Percentiles rank a stretch among this genome's conserved stretches.
Evolutionary conservation across 2,888 invertebrate species (phyloP).

Genomic region (Aspidiotus rigidus): DNA sequence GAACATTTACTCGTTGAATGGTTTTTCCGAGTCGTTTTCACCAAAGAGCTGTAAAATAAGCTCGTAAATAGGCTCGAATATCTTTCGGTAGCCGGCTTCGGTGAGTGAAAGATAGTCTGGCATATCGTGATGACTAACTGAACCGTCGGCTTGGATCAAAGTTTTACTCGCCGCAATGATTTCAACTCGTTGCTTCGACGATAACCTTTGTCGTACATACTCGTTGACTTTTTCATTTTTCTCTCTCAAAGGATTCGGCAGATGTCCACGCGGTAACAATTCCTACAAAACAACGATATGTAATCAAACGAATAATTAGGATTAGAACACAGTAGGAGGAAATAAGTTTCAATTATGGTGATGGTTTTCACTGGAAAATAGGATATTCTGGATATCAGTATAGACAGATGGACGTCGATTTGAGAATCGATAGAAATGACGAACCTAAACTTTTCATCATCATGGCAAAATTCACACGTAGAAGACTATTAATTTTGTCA

Average conservation of each 20-base stretch:
- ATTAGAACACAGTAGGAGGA: too few relatives aligned
- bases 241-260: slow-evolving; percentile 69
- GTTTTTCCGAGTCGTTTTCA: slow-evolving; percentile 55
- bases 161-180: slow-evolving; percentile 34
- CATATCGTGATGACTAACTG: slow-evolving; percentile 83
- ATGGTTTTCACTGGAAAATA: too few relatives aligned
- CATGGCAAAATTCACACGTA: too few relatives aligned
- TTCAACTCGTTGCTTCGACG: slow-evolving; percentile 60
- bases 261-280: slow-evolving; percentile 76
- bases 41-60: slow-evolving; percentile 64
- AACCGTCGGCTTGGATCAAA: slow-evolving; percentile 56
- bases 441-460: too few relatives aligned
- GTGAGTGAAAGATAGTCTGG: slow-evolving; percentile 83
- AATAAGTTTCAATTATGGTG: too few relatives aligned
- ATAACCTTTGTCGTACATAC: slow-evolving; percentile 53
- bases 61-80: slow-evolving; percentile 76
- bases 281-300: slow-evolving; percentile 52
- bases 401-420: too few relatives aligned
- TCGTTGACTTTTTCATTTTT: slow-evolving; percentile 68
- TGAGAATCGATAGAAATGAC: too few relatives aligned
- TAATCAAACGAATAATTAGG: too few relatives aligned
- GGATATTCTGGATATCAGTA: too few relatives aligned
- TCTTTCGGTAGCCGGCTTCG: slow-evolving; percentile 74
- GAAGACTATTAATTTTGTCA: too few relatives aligned
- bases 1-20: slow-evolving; percentile 14